Base-by-base conservation (phyloP, 2,888 invertebrate genomes). In the Drosophila stalkeri region DNA sequence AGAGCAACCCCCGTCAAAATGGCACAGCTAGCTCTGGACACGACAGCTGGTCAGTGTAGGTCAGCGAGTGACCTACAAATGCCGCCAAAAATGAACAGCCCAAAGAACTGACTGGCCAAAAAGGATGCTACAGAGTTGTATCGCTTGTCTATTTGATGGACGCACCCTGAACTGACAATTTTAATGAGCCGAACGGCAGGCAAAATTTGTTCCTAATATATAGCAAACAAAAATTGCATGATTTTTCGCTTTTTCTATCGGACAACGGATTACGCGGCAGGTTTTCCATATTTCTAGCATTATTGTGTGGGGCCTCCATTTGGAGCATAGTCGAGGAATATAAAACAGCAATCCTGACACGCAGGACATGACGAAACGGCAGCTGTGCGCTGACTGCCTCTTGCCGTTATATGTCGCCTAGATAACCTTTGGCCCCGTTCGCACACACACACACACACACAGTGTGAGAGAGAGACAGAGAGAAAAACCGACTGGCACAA, bases 371-470 rank as follows among this genome's bases (percentile, higher is more conserved):
- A 64, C 54, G 54, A 43, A 75, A 65, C 79, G 77, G 86, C 90
- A 90, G 90, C 91, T 90, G 90, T 85, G 78, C 64, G 73, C 46
- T 56, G 65, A 47, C 64, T 68, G 63, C 63, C 66, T 52, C 55
- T 63, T 62, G 72, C 62, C 78, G 73, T 65, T 80, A 77, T 87
- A 60, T 86, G 88, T 84, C 89, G 89, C 77, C 81, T 85, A 88
- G 88, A 88, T 91, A 90, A 90, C 90, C 90, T 90, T 88, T 90
- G 89, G 88, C 90, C 91, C 69, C 69, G 76, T 78, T 54, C 74
- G 56, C 71, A 71, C 79, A 75, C 81, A 63, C 72, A 77, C 69
- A 81, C 65, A 64, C 57, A 47, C 33, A 66, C 43, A 64, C 31
- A 67, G n/a, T 55, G 20, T 61, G 14, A 62, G 20, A 65, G 56